These are phyloP conservation scores for Limosa lapponica DNA, from an alignment of 2,797 vertebrate genomes.

Conservation along the genomic window DNA sequence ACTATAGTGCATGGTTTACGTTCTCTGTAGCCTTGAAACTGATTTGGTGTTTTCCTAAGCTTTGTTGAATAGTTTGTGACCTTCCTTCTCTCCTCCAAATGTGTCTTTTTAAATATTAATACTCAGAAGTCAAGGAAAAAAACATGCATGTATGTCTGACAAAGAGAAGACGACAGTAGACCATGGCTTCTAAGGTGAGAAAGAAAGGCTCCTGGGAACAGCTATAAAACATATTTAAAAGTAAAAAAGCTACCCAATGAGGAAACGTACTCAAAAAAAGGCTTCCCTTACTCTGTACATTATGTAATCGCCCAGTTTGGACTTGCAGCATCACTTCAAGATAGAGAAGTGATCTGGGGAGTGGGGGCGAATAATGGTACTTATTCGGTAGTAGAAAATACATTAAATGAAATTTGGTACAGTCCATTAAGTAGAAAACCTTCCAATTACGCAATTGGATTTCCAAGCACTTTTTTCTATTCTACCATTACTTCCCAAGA, in stretches of 20 bases:
- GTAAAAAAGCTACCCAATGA: neutral
- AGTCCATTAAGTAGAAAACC: neutral
- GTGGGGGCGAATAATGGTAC: neutral
- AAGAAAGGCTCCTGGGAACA: neutral
- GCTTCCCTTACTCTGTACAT: neutral
- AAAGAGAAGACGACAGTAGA: neutral
- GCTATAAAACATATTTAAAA: neutral
- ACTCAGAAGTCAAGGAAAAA: neutral
- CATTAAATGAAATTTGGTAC: neutral
- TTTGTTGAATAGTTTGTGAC: slow-evolving; percentile 20
- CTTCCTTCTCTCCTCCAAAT: slow-evolving; percentile 14
- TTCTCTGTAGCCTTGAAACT: slow-evolving; percentile 48
- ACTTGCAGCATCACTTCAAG: neutral
- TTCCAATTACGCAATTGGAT: neutral
- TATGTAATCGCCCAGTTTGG: neutral
- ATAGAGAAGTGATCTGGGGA: neutral
- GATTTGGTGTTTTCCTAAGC: slow-evolving; percentile 40
- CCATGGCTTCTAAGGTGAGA: neutral
- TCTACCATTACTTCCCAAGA: neutral
- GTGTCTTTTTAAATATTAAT: neutral
- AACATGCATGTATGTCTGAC: neutral
- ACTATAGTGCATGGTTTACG: neutral
- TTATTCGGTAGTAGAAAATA: neutral
- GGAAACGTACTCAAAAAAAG: neutral
- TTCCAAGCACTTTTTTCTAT: neutral